Evolutionary conservation across 2,113 vertebrate genomes (phyloP).

Genomic region (Emberiza fucata): DNA sequence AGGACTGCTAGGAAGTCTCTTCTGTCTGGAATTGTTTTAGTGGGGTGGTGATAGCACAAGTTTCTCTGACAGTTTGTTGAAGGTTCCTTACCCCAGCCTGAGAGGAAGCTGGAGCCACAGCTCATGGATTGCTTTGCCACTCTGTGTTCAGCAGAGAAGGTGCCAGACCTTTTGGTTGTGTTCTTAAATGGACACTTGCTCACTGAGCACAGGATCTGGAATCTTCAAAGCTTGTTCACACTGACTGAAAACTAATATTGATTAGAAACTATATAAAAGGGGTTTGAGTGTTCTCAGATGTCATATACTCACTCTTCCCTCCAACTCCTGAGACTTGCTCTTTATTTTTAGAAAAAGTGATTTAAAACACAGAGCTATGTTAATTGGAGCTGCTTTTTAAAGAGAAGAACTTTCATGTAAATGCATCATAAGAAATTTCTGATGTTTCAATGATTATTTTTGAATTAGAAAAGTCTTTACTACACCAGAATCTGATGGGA

Average conservation of each 20-base stretch:
- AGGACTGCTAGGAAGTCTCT: not conserved
- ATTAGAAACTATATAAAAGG: not conserved
- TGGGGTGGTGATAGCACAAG: not conserved
- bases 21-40: not conserved
- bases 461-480: constrained; percentile 19
- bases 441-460: constrained; percentile 27
- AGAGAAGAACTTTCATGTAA: not conserved
- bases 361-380: not conserved
- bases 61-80: not conserved
- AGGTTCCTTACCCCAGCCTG: not conserved
- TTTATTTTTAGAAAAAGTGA: not conserved
- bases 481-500: not conserved
- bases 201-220: not conserved
- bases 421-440: not conserved
- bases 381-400: not conserved
- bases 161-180: not conserved
- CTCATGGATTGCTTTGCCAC: not conserved
- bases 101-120: not conserved
- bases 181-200: not conserved
- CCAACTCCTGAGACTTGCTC: not conserved
- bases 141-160: not conserved
- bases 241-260: not conserved
- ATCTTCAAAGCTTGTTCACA: not conserved
- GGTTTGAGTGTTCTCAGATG: not conserved
- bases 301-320: not conserved